Percentiles rank a stretch among this genome's conserved stretches.
These are phyloP conservation scores for Microcebus griseorufus DNA, from an alignment of 2,113 vertebrate species.

Conservation along the genomic window DNA sequence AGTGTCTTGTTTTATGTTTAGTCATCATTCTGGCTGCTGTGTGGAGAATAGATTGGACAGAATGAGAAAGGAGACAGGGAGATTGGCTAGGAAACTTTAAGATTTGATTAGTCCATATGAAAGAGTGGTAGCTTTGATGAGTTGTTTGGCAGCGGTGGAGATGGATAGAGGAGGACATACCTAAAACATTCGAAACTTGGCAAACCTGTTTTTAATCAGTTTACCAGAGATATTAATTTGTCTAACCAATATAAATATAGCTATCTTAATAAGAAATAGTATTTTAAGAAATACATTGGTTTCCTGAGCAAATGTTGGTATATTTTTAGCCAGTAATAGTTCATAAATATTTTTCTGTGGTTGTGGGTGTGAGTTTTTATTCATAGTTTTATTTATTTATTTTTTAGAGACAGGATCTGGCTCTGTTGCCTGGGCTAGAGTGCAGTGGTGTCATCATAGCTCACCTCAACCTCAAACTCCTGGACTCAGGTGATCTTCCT, in stretches of 20 bases:
- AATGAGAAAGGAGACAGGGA: not conserved
- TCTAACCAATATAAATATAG: not conserved
- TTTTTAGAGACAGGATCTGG: not conserved
- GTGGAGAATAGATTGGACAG: not conserved
- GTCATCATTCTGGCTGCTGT: not conserved
- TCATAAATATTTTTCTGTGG: constrained; percentile 5
- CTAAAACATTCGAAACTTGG: not conserved
- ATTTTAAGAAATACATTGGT: constrained; percentile 21
- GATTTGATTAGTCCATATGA: not conserved
- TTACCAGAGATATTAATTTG: not conserved
- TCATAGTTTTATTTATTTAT: not conserved
- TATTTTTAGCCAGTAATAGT: constrained; percentile 2
- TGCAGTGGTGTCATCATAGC: too few species aligned
- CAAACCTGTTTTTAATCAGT: constrained; percentile 26
- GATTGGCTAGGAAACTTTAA: not conserved
- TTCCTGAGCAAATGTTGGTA: not conserved
- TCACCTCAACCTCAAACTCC: too few species aligned
- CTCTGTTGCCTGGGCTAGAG: too few species aligned
- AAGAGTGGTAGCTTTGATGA: not conserved
- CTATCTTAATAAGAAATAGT: not conserved
- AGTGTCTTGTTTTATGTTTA: not conserved
- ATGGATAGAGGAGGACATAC: not conserved
- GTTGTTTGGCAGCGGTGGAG: not conserved
- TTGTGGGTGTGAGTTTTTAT: not conserved
- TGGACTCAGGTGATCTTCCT: too few species aligned